A percentile compares a stretch with the other conserved stretches of the same genome.
These are phyloP conservation scores for Gymnocypris eckloni DNA, from an alignment of 2,797 vertebrate species.

Conservation along the genomic window DNA sequence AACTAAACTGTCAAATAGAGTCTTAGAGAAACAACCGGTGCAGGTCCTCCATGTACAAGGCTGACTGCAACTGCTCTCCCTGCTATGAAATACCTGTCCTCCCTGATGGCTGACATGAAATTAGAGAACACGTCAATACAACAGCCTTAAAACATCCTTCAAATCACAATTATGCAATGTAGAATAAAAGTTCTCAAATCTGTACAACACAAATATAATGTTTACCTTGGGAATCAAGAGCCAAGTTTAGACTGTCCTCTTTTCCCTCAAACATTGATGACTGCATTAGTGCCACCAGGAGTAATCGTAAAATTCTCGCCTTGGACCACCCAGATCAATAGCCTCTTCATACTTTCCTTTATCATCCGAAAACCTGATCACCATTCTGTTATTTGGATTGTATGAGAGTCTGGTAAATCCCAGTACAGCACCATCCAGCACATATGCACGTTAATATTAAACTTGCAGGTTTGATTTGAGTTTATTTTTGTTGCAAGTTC, in stretches of 20 bases:
- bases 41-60: slow-evolving; percentile 16
- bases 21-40: neutral
- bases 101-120: slow-evolving; percentile 9
- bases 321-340: slow-evolving; percentile 35
- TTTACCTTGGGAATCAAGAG: too few relatives aligned
- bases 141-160: too few relatives aligned
- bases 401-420: slow-evolving; percentile 44
- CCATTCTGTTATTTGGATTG: slow-evolving; percentile 31
- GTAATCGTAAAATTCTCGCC: slow-evolving; percentile 16
- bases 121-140: neutral
- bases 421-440: slow-evolving; percentile 32
- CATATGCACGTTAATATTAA: slow-evolving; percentile 37
- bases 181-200: too few relatives aligned
- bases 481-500: too few relatives aligned
- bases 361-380: slow-evolving; percentile 46
- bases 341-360: slow-evolving; percentile 37
- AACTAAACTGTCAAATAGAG: neutral
- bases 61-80: slow-evolving; percentile 13
- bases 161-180: too few relatives aligned
- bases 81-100: slow-evolving; percentile 6
- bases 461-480: slow-evolving; percentile 25
- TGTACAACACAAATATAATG: too few relatives aligned
- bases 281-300: slow-evolving; percentile 22
- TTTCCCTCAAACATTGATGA: slow-evolving; percentile 33
- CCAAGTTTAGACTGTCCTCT: slow-evolving; percentile 6